These are phyloP conservation scores for Spilarctia lutea DNA, from an alignment of 2,888 invertebrate species.

Conservation along the genomic window DNA sequence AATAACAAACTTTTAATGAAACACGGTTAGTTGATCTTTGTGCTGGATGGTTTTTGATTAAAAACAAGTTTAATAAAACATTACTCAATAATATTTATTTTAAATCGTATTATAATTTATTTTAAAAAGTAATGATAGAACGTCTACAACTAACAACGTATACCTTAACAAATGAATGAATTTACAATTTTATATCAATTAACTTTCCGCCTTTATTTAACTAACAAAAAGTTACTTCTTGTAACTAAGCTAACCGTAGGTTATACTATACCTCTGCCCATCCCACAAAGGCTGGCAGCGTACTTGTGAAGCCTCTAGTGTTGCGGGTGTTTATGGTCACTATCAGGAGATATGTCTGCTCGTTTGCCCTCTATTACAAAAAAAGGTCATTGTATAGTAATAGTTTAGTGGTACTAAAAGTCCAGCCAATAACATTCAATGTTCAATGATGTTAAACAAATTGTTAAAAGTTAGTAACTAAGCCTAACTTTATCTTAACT, in stretches of 20 bases:
- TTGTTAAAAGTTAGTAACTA: neutral
- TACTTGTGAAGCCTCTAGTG: too few species aligned
- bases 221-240: neutral
- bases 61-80: slow-evolving; percentile 19
- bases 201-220: neutral
- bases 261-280: too few species aligned
- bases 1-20: slow-evolving; percentile 83
- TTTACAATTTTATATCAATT: neutral
- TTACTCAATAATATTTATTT: neutral
- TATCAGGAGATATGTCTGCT: too few species aligned
- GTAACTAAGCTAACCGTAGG: neutral
- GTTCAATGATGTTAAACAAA: neutral
- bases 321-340: too few species aligned
- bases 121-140: neutral
- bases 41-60: slow-evolving; percentile 57
- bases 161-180: neutral
- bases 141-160: neutral
- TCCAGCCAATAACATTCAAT: neutral
- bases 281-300: too few species aligned
- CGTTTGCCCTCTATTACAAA: too few species aligned
- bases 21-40: slow-evolving; percentile 70
- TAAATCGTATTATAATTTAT: neutral
- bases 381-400: too few species aligned
- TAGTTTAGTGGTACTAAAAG: neutral
- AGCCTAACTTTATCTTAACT: neutral